phyloP scores from a whole-genome alignment of 2,797 vertebrate genomes.

The Betta splendens region DNA sequence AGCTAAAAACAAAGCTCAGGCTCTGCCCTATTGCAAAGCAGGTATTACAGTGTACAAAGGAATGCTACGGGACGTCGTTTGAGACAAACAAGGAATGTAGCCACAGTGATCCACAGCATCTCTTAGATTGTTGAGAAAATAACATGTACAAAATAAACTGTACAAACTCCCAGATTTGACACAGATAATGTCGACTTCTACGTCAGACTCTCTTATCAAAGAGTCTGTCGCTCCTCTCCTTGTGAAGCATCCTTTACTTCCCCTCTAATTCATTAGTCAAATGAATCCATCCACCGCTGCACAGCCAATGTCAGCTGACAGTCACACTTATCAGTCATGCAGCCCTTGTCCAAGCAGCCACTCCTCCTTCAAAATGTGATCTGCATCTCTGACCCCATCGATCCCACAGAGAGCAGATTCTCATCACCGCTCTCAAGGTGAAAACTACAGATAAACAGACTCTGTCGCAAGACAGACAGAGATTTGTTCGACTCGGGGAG shows the following conservation, averaged over 20 bases:
- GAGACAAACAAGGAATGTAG: neutral
- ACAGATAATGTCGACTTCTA: slow-evolving; percentile 51
- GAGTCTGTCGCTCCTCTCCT: slow-evolving; percentile 47
- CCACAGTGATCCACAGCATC: neutral
- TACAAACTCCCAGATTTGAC: slow-evolving; percentile 38
- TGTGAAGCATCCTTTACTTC: slow-evolving; percentile 35
- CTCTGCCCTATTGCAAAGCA: neutral
- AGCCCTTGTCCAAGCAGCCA: slow-evolving; percentile 56
- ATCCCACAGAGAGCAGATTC: slow-evolving; percentile 43
- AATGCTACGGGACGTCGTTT: neutral
- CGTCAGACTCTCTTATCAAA: slow-evolving; percentile 65
- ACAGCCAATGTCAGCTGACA: slow-evolving; percentile 65
- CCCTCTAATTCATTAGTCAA: slow-evolving; percentile 68
- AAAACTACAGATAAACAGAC: slow-evolving; percentile 33
- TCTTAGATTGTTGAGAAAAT: neutral
- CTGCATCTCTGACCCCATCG: slow-evolving; percentile 56
- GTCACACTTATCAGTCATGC: slow-evolving; percentile 59
- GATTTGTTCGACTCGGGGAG: neutral
- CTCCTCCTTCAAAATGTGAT: slow-evolving; percentile 63
- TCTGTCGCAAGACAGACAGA: slow-evolving; percentile 1
- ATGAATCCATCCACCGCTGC: slow-evolving; percentile 68
- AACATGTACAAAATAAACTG: slow-evolving; percentile 10
- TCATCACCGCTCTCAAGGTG: slow-evolving; percentile 58
- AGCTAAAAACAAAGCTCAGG: neutral
- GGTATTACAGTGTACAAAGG: neutral